A percentile compares a stretch with the other conserved stretches of the same genome.
These are phyloP conservation scores for Dermatemys mawii DNA, from an alignment of 2,113 vertebrate species.

Conservation along the genomic window DNA sequence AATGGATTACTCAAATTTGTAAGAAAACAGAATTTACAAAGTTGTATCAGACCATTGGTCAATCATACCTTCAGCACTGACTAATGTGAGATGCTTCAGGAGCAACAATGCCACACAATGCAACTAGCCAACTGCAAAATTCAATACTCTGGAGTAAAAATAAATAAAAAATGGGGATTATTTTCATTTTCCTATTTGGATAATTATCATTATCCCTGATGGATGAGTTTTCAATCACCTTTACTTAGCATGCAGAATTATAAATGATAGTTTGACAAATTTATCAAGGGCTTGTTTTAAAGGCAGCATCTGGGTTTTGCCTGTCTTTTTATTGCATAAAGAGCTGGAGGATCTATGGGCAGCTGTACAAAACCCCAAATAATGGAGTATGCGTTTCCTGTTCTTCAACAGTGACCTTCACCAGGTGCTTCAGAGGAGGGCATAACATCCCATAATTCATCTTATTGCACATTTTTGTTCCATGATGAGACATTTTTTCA, in stretches of 20 bases:
- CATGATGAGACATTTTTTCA: accelerated
- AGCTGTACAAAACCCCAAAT: background rate
- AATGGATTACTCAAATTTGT: background rate
- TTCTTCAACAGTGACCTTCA: background rate
- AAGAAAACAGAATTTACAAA: background rate
- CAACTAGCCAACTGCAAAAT: background rate
- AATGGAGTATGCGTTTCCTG: background rate
- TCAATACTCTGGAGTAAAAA: background rate
- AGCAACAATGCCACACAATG: background rate
- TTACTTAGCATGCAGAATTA: background rate
- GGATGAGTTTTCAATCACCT: background rate
- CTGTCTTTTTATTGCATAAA: background rate
- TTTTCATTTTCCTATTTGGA: too few relatives aligned
- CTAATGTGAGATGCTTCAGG: background rate
- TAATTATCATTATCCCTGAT: too few relatives aligned
- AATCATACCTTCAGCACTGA: background rate
- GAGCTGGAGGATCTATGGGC: background rate
- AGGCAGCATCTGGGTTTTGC: background rate
- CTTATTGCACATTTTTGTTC: background rate
- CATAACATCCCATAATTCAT: background rate
- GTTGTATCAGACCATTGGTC: background rate
- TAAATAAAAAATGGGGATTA: too few relatives aligned
- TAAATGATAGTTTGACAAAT: background rate
- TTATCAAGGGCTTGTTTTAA: background rate
- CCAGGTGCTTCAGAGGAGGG: background rate